Evolutionary conservation across 2,113 vertebrate species (phyloP).

Genomic region (Neodon shergylaensis): DNA sequence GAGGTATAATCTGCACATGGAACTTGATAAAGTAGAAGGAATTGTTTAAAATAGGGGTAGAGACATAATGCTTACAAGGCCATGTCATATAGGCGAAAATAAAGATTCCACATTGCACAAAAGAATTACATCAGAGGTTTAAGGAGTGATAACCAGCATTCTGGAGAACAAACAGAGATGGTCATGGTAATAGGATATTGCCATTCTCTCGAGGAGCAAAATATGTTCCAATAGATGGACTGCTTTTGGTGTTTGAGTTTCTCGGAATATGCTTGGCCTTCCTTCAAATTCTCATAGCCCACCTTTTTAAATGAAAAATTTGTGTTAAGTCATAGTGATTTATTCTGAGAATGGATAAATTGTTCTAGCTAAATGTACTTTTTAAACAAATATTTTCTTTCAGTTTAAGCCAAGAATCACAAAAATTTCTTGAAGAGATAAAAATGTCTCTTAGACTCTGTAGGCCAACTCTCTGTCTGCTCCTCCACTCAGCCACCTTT

Average conservation of each 20-base stretch:
- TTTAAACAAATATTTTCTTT: not conserved
- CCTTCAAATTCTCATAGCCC: not conserved
- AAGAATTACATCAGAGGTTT: not conserved
- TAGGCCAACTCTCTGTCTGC: not conserved
- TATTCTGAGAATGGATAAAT: not conserved
- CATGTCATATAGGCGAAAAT: not conserved
- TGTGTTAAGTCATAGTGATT: not conserved
- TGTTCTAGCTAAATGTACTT: not conserved
- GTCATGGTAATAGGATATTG: no score
- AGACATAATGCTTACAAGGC: not conserved
- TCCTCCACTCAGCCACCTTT: not conserved
- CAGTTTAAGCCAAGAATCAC: not conserved
- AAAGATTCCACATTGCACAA: not conserved
- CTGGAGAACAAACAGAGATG: not conserved
- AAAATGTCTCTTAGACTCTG: not conserved
- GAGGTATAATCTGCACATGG: not conserved
- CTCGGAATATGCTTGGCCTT: not conserved
- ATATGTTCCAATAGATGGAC: not conserved
- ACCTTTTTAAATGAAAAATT: not conserved
- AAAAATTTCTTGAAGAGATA: not conserved
- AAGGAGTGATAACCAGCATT: not conserved
- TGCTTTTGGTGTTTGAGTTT: not conserved
- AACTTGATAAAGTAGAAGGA: not conserved
- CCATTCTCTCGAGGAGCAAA: not conserved
- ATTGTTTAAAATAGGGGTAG: not conserved